Evolutionary conservation across 2,113 vertebrate genomes (phyloP), one percentile per base, ranked within the genome.

Genomic region (Dasyprocta punctata): DNA sequence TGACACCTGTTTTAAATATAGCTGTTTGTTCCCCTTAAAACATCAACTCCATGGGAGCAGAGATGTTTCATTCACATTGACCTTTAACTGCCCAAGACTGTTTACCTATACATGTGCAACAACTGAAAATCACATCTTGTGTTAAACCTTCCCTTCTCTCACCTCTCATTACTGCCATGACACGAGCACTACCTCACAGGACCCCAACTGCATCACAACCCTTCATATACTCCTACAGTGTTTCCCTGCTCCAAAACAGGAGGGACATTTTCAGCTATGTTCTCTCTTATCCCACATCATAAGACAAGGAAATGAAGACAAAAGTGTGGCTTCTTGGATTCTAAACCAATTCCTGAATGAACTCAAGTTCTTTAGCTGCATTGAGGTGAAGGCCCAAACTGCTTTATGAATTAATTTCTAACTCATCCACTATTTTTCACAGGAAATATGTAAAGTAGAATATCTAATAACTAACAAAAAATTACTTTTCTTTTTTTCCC

Each of bases 341-440:
- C 60, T 84, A 94, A 94, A 91, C 67, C 84, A 78, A 84, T 69
- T 75, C 26, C 65, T 73, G 20, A 89, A 80, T 80, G 60, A 96
- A 52, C 14, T 78, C 78, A 82, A 56, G 86, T 61, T 75, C 73
- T 95, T 89, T 92, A 92, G 30, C 63, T 60, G 11, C 73, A 73
- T n/a, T 71, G 28, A 26, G 16, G 17, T 3, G 11, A 86, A 93
- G 52, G 41, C 54, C 60, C 83, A 92, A 91, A 89, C 24, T 86
- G 11, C 56, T 96, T 75, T 85, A 80, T 52, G 24, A 90, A 90
- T 54, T 94, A 73, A 96, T 84, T 95, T 96, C 88, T 30, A 96
- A 77, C 36, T 81, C 60, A 87, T n/a, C 38, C 16, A 33, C 33
- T 80, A 26, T 16, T 87, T 91, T 84, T 75, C 60, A 94, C 47